Evolutionary conservation across 30 jellyfish, hydroid and myxozoan species (phyloP), one percentile per base, ranked within the genome.

Genomic region (Aurelia sp.): DNA sequence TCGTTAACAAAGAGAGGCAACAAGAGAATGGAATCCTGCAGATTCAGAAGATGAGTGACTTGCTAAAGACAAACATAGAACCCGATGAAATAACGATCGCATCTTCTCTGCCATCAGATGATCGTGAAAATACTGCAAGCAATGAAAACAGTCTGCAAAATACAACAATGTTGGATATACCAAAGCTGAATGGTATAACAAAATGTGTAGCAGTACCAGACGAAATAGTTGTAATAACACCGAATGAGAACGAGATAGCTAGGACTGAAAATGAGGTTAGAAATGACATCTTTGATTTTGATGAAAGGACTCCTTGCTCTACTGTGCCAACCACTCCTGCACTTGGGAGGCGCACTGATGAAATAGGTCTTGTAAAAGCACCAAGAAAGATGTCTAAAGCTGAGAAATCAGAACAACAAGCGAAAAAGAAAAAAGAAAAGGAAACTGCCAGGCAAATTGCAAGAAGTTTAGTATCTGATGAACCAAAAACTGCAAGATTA

Each of bases 401-500:
- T 6, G 97, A 57, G 65, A 63, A 53, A 12, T 20, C 72, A 17
- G 94, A 72, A 30, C 47, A 40, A 47, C 51, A 41, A 20, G 33
- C 15, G 76, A 77, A 33, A 57, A 67, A 59, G 74, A 60, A 30
- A 16, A 22, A 52, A 24, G 91, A 82, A 48, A 81, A 58, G 40
- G 86, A 80, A n/a, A 72, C 63, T 50, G 76, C 76, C 15, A 44
- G 91, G 60, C 27, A 19, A 74, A 22, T 74, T 35, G 97, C 98
- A 35, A 71, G 98, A 33, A 66, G 88, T 41, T 19, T 62, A 33
- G 88, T 90, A 27, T 51, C 84, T 4, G 99, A 95, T 72, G 99
- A 95, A 41, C 98, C 99, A 1, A 75, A 87, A 62, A 74, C 94
- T 12, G 99, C 97, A 9, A 77, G 76, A 31, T 73, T 95, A 11